Evolutionary conservation across 2,888 invertebrate species (phyloP), one percentile per base, ranked within the genome.

Genomic region (Drosophila mercatorum): DNA sequence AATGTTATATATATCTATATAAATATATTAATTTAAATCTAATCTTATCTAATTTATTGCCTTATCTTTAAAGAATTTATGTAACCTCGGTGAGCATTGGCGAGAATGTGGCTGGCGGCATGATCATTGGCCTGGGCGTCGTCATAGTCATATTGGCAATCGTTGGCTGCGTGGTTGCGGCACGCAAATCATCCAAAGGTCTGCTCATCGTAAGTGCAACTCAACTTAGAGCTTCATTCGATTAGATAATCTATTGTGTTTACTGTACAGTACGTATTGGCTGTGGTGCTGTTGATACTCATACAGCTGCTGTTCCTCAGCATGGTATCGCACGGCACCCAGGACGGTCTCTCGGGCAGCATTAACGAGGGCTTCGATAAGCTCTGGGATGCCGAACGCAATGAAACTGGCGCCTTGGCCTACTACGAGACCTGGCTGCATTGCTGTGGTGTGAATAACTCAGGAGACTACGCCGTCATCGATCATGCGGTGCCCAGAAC

Each of bases 291-390:
- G 46, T 38, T 91, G 61, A 81, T 92, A 67, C 72, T 92, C 31
- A 68, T 73, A 28, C 90, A 91, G 67, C 73, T 91, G 41, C 72
- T 91, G 51, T 80, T 92, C 75, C 82, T 87, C n/a, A 88, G 91
- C 76, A 91, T 92, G 92, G 82, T 91, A 5, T 90, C 91, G 2
- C 91, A 89, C 22, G 92, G 91, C 59, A 89, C 90, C 3, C 78
- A 87, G 68, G 91, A 91, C 65, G 91, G 91, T 46, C 75, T 91
- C 10, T 82, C 91, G 52, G 91, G 90, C 49, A 91, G 91, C 69
- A 88, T 91, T 8, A 83, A 88, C 26, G 80, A 81, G 17, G 91
- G 91, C 22, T 91, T 91, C 34, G 90, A 92, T 11, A 60, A 74
- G 26, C 64, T 91, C 22, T 91, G 91, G 91, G 75, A 86, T 22